phyloP scores from a whole-genome alignment of 2,113 vertebrate species.

The Neodon shergylaensis region DNA sequence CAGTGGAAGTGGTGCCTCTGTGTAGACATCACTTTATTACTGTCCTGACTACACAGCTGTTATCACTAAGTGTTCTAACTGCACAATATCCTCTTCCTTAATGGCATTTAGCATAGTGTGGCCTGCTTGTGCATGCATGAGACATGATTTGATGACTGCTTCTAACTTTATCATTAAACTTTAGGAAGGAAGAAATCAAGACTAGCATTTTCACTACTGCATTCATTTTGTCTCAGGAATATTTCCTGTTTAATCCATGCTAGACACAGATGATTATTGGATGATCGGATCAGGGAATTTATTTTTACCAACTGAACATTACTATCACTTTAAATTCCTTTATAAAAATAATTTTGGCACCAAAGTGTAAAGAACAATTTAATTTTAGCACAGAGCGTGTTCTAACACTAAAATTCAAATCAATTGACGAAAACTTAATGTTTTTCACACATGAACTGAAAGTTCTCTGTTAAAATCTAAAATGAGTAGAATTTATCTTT shows the following conservation, averaged over 20 bases:
- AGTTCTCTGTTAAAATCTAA: neutral
- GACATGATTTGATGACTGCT: neutral
- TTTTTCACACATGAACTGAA: neutral
- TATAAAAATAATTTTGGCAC: neutral
- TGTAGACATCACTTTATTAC: neutral
- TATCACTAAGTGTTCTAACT: neutral
- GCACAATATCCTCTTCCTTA: neutral
- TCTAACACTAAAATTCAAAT: constrained; percentile 34
- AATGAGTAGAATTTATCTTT: neutral
- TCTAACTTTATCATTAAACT: neutral
- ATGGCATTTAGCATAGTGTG: neutral
- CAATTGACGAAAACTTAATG: neutral
- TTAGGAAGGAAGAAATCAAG: neutral
- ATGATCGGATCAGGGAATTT: neutral
- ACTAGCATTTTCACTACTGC: neutral
- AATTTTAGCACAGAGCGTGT: neutral
- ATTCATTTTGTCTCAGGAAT: neutral
- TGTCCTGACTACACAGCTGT: neutral
- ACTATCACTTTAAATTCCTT: neutral
- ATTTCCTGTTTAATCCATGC: neutral
- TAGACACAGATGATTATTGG: neutral
- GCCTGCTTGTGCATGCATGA: neutral
- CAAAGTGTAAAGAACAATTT: neutral
- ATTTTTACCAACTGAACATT: neutral
- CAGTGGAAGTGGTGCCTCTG: neutral